Conservation (phyloP, 2,113 vertebrate genomes). For the Haemorhous mexicanus region DNA sequence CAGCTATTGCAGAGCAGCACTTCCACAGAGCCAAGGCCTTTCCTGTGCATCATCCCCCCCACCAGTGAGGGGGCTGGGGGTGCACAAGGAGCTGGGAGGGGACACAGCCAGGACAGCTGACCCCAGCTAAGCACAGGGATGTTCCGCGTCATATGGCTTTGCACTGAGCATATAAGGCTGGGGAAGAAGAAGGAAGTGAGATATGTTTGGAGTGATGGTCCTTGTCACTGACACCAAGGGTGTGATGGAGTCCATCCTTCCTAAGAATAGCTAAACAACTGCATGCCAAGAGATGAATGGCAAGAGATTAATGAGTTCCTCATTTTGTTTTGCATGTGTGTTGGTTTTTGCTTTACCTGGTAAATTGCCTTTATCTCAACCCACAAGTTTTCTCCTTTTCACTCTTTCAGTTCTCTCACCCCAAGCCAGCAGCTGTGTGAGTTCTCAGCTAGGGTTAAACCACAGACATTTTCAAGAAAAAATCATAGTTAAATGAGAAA, state of each 20-base stretch:
- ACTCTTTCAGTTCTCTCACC: not conserved
- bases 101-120: not conserved
- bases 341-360: not conserved
- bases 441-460: not conserved
- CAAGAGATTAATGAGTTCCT: not conserved
- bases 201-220: not conserved
- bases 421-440: accelerated
- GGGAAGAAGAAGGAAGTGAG: not conserved
- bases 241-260: not conserved
- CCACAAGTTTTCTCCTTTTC: not conserved
- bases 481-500: not conserved
- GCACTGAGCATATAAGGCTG: not conserved
- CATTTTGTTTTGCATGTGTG: not conserved
- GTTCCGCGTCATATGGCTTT: not conserved
- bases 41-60: not conserved
- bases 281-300: no score
- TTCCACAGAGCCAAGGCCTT: not conserved
- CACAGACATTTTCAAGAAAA: not conserved
- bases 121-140: not conserved
- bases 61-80: not conserved
- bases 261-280: not conserved
- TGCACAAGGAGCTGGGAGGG: not conserved
- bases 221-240: not conserved
- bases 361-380: not conserved
- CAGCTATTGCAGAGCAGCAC: not conserved